phyloP scores from a whole-genome alignment of 2,113 vertebrate species.

The Chitala chitala region DNA sequence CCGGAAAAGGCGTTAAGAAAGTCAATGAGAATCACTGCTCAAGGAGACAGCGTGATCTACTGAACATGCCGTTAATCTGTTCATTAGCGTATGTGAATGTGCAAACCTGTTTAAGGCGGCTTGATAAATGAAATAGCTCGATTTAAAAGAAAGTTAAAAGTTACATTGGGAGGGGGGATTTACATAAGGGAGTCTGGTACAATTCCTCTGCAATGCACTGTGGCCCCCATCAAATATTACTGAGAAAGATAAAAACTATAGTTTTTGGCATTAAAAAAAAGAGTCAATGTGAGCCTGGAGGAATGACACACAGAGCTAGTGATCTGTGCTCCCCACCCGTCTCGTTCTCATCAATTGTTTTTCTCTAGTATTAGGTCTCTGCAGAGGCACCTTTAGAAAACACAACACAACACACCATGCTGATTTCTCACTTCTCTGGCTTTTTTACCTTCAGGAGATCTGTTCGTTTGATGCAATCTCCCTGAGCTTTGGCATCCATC shows the following conservation, averaged over 20 bases:
- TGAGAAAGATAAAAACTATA: constrained; percentile 46
- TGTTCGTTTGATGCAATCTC: constrained; percentile 99
- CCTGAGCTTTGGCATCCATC: constrained; percentile 99
- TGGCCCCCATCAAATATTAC: constrained; percentile 50
- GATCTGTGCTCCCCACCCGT: constrained; percentile 42
- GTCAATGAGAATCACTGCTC: constrained; percentile 45
- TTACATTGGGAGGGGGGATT: constrained; percentile 28
- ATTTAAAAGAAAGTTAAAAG: constrained; percentile 27
- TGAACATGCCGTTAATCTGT: constrained; percentile 55
- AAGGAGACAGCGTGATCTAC: constrained; percentile 43
- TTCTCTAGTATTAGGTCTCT: constrained; percentile 65
- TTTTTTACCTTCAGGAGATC: constrained; percentile 98
- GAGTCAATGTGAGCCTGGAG: constrained; percentile 63
- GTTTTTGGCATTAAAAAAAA: constrained; percentile 52
- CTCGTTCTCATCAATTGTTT: constrained; percentile 71
- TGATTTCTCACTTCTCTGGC: constrained; percentile 57
- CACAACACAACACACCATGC: constrained; percentile 57
- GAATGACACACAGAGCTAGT: constrained; percentile 45
- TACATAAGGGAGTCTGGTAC: constrained; percentile 44
- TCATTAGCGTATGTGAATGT: constrained; percentile 48
- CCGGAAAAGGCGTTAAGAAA: constrained; percentile 15
- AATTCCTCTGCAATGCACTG: constrained; percentile 46
- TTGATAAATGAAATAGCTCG: constrained; percentile 53
- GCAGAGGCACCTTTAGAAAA: constrained; percentile 67
- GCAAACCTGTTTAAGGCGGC: constrained; percentile 43